Evolutionary conservation across 2,113 vertebrate genomes (phyloP).

Genomic region (Polypterus bichir): DNA sequence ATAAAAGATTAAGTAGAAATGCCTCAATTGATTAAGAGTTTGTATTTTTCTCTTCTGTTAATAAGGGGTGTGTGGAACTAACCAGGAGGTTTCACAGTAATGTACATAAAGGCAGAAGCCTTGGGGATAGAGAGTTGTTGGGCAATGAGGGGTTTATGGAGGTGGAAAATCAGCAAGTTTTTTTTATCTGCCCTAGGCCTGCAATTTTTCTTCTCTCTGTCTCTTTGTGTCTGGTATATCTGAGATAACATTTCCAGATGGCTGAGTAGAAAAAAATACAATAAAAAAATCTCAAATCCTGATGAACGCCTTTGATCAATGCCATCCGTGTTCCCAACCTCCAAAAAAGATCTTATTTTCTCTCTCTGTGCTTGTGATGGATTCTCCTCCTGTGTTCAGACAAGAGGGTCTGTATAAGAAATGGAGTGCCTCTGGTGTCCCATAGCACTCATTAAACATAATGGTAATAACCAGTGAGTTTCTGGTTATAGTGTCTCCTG

Average conservation of each 20-base stretch:
- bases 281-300: no score
- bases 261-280: not conserved
- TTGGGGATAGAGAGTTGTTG: no score
- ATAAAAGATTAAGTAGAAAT: constrained; percentile 3
- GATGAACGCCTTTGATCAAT: constrained; percentile 8
- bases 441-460: constrained; percentile 6
- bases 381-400: not conserved
- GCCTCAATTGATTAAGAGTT: constrained; percentile 24
- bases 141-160: no score
- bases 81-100: no score
- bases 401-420: constrained; percentile 6
- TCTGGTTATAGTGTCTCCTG: constrained; percentile 1
- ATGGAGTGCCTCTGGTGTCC: not conserved
- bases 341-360: not conserved
- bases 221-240: not conserved
- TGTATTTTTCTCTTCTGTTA: constrained; percentile 18
- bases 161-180: not conserved
- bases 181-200: constrained; percentile 2
- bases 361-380: constrained; percentile 4
- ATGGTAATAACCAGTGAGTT: constrained; percentile 8
- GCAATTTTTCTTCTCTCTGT: not conserved
- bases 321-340: not conserved
- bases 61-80: constrained; percentile 6
- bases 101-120: no score
- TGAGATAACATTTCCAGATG: constrained; percentile 10